Evolutionary conservation across 1,140 invertebrate species (phyloP), one percentile per base, ranked within the genome.

Genomic region (Gryon sp.): DNA sequence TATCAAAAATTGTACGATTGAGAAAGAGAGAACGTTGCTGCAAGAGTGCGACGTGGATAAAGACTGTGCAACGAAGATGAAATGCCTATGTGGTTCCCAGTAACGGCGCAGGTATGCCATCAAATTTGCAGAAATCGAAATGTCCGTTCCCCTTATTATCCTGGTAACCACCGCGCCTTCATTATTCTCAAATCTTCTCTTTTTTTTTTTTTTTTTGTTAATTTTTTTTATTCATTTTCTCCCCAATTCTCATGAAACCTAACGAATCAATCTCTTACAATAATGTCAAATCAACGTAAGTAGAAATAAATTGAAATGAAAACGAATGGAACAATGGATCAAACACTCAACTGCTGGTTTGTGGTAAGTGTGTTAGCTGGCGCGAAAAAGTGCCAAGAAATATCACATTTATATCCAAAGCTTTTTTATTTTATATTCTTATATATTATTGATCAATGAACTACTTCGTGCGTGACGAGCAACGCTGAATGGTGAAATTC

Each of bases 111-210:
- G 62, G 55, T 50, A 73, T 66, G 65, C 46, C 62, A 14, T 24
- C 34, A 28, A 59, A 79, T 83, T 83, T 78, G 70, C 55, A 69
- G 75, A 82, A 82, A 81, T 84, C 81, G 76, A 82, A 82, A 83
- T 77, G 76, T 79, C 76, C 80, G 81, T 80, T 80, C 83, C 82
- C 78, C 19, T 46, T 45, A 40, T 38, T 41, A 62, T 53, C 41
- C n/a, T n/a, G n/a, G 12, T 59, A 63, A 36, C 52, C 53, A 16
- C 8, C 22, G n/a, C n/a, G 19, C 63, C 59, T 68, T 43, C 53
- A 73, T 76, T 41, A 79, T 79, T 69, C 66, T n/a, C n/a, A 24
- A 24, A 7, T 24, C 52, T 8, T 28, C 57, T 62, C 34, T 70
- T 43, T 41, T 38, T 69, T 28, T n/a, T 43, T 41, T 50, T 60